phyloP scores from a whole-genome alignment of 2,888 invertebrate species.

The Trichogramma evanescens region DNA sequence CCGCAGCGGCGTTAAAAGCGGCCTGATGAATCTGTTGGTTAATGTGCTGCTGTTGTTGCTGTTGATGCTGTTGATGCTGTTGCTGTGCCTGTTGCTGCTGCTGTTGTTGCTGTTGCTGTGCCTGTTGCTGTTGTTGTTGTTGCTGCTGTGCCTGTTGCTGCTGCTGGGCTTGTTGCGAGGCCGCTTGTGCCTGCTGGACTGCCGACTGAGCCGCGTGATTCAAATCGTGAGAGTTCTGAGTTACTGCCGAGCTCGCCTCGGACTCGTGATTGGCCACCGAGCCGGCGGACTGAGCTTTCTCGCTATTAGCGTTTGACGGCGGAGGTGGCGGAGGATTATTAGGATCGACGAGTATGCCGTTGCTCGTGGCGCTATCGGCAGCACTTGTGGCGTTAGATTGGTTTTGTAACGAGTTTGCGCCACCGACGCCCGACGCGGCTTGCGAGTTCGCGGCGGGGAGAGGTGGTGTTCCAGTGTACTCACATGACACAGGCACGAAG shows the following conservation, averaged over 20 bases:
- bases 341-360: constrained; percentile 45
- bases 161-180: constrained; percentile 20
- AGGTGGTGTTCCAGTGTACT: constrained; percentile 77
- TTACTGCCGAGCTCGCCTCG: constrained; percentile 12
- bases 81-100: constrained; percentile 23
- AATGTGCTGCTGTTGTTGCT: constrained; percentile 25
- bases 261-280: constrained; percentile 25
- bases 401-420: constrained; percentile 35
- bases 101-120: constrained; percentile 21
- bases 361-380: constrained; percentile 31
- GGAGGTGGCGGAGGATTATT: constrained; percentile 46
- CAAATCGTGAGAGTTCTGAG: constrained; percentile 45
- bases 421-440: constrained; percentile 41
- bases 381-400: constrained; percentile 29
- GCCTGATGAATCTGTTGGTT: constrained; percentile 48
- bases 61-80: constrained; percentile 37
- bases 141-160: constrained; percentile 13
- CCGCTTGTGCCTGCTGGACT: constrained; percentile 23
- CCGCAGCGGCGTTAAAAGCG: constrained; percentile 23
- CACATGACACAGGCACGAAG: constrained; percentile 98
- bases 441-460: constrained; percentile 49
- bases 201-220: constrained; percentile 38
- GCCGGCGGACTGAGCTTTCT: constrained; percentile 24
- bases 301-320: constrained; percentile 30
- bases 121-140: constrained; percentile 23